These are phyloP conservation scores for Physella acuta DNA, from an alignment of 1,140 invertebrate genomes.

Conservation along the genomic window DNA sequence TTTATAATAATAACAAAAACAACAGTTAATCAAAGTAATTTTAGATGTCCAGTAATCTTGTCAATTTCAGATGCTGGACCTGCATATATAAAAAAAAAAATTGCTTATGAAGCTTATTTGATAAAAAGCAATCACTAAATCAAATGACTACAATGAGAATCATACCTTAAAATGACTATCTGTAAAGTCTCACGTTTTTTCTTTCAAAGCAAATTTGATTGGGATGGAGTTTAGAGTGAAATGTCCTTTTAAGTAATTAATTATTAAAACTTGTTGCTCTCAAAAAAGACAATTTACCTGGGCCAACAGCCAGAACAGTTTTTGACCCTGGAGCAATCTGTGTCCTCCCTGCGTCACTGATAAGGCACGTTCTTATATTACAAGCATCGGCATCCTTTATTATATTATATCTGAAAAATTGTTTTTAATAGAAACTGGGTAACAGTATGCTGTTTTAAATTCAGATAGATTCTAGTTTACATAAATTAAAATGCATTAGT, in stretches of 20 bases:
- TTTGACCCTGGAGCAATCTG: conserved; percentile 82
- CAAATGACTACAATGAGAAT: background rate
- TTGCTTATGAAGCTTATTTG: background rate
- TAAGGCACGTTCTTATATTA: conserved; percentile 73
- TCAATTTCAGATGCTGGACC: conserved; percentile 75
- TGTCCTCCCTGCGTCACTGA: conserved; percentile 87
- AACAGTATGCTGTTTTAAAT: too few species aligned
- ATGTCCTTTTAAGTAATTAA: background rate
- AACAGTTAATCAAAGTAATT: conserved; percentile 66
- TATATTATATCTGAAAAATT: conserved; percentile 61
- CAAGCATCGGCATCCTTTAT: conserved; percentile 69
- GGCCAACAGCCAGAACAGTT: conserved; percentile 90
- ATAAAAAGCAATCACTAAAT: background rate
- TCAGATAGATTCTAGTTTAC: too few species aligned
- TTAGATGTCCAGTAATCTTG: conserved; percentile 83
- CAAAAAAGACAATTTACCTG: conserved; percentile 44
- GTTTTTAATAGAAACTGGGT: too few species aligned
- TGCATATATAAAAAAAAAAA: conserved; percentile 52
- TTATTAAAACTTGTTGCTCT: background rate
- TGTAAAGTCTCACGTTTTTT: background rate
- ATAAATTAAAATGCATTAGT: too few species aligned
- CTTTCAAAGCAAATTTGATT: too few species aligned
- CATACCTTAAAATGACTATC: background rate
- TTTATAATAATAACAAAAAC: background rate
- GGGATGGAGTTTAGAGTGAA: background rate